Evolutionary conservation across 30 jellyfish, hydroid and myxozoan species (phyloP), one percentile per base, ranked within the genome.

Genomic region (Mastigias papua): DNA sequence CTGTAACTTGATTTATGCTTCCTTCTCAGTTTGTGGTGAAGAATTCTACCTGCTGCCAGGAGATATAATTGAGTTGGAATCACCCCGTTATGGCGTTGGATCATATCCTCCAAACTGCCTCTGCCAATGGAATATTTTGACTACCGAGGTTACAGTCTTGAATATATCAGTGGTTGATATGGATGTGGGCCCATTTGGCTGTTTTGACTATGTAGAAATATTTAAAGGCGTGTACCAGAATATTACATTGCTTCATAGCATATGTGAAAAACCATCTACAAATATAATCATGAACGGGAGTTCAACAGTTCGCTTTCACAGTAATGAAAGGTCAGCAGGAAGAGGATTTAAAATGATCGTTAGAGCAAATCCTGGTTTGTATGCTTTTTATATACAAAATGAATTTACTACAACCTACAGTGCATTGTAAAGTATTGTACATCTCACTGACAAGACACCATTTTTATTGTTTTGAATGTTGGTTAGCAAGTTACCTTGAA

Each of bases 121-220:
- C 23, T 75, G 86, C 32, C 86, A 54, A 54, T 76, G 87, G 76
- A 64, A 29, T 28, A 51, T 76, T 68, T n/a, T 64, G 32, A 31
- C 58, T 20, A 0, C 62, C 23, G 87, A 32, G 19, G 8, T 37
- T 8, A 26, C 63, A 1, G 48, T 46, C 1, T 49, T 72, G n/a
- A 72, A 72, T 35, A 25, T 72, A 37, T 72, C 83, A 17, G 48
- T 49, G 37, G 37, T 20, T 8, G 35, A 33, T 29, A 34, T 72
- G 83, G 83, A 72, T 37, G 5, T 72, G 17, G 74, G 23, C 20
- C 20, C 42, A 22, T 20, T 63, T 69, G 57, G 80, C 60, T 35
- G n/a, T 31, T 69, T 26, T 27, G 83, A 72, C 34, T 72, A 72
- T 72, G 66, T 72, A 16, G 83, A 72, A 34, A 34, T 72, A 34